Evolutionary conservation across 1,140 invertebrate species (phyloP), one percentile per base, ranked within the genome.

Genomic region (Heliconius hermathena): DNA sequence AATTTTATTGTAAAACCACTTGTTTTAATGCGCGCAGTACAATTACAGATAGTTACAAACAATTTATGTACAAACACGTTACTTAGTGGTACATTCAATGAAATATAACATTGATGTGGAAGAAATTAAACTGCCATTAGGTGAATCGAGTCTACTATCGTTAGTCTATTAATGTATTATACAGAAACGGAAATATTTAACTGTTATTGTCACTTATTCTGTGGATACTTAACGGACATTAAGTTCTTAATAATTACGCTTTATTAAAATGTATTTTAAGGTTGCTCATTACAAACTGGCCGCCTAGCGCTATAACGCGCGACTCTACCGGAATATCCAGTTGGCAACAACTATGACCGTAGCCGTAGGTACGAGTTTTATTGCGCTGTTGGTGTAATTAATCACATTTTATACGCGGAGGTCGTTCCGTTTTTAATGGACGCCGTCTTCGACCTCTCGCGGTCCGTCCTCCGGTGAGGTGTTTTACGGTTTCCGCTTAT

Each of bases 401-500:
- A 88, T 86, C 82, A 82, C 78, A 81, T 77, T 84, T 87, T 85
- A 83, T 80, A 81, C 79, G 76, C 74, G 74, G 71, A 79, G 80
- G 84, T 85, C 83, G 84, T 86, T 87, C 82, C 77, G 82, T 84
- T 82, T 87, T 84, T 90, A 86, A 87, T 87, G 81, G 82, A 60
- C 26, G 78, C 49, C 82, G 83, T 84, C 87, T 89, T 85, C 77
- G 86, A 85, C 85, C 85, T 82, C 84, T 76, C 82, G 20, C 54
- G 74, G 78, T 49, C 66, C 41, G 73, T 73, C 72, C 78, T 82
- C 76, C 79, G 82, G 80, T 77, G 77, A 77, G 75, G 79, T 86
- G 87, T 92, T 90, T 88, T 90, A 89, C 85, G 81, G 82, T 87
- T 87, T 88, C 86, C 86, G 87, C 82, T 87, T 83, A 88, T 88